A percentile compares a stretch with the other conserved stretches of the same genome.
These are phyloP conservation scores for Petrosia ficiformis DNA, from an alignment of 37 sponge, comb jelly and placozoan species.

Conservation along the genomic window DNA sequence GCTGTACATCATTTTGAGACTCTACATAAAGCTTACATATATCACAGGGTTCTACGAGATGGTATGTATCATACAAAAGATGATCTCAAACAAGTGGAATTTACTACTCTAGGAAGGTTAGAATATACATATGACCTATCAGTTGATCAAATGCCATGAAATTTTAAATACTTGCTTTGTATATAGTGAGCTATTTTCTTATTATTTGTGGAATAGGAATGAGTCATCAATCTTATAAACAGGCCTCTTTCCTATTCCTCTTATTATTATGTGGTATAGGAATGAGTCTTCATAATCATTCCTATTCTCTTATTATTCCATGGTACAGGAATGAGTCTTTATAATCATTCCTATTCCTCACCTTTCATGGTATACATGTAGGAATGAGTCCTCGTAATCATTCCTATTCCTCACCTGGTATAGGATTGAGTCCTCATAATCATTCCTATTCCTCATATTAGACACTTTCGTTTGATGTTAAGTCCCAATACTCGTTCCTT, in stretches of 20 bases:
- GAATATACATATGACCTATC: background rate
- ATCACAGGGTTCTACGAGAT: background rate
- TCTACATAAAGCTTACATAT: conserved; percentile 32
- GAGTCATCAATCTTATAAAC: too few relatives aligned
- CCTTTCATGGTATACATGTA: too few relatives aligned
- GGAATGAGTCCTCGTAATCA: too few relatives aligned
- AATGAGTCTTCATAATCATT: background rate
- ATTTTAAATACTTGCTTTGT: too few relatives aligned
- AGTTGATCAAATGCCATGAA: too few relatives aligned
- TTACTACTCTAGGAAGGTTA: conserved; percentile 34
- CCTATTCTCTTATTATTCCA: background rate
- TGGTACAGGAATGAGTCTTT: background rate
- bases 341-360: background rate
- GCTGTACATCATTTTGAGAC: conserved; percentile 42
- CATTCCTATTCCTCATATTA: background rate
- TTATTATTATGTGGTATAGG: too few relatives aligned
- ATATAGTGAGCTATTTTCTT: too few relatives aligned
- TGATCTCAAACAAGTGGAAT: background rate
- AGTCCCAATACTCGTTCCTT: background rate
- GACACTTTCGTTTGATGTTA: background rate
- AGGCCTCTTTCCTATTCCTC: too few relatives aligned
- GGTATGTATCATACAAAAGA: background rate
- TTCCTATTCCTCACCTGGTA: background rate
- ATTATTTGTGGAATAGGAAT: too few relatives aligned
- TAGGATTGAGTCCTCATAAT: background rate